Evolutionary conservation across 2,888 invertebrate genomes (phyloP), one percentile per base, ranked within the genome.

Genomic region (Xestia xanthographa): DNA sequence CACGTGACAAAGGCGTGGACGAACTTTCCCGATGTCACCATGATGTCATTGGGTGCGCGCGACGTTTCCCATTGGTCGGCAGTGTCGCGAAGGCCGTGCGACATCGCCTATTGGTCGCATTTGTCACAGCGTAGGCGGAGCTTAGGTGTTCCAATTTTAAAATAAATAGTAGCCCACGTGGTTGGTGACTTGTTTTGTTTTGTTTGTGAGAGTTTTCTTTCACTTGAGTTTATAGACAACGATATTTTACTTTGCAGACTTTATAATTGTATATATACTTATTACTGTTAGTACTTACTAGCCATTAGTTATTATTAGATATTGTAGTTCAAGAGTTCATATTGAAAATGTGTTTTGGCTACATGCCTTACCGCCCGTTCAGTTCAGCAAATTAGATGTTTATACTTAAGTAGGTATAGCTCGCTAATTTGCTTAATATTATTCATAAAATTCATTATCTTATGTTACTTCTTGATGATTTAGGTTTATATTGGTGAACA

Each of bases 41-140:
- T 91, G 89, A 92, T 95, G 96, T 96, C 96, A 95, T 95, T 96
- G 96, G 96, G 91, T 87, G 91, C 90, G 84, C 82, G 90, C 93
- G 93, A 93, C 94, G 92, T 87, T 72, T 88, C 84, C 89, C 76
- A 95, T 96, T 95, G 96, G 96, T 86, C 79, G 89, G 75, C 82
- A 86, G 69, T 96, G 96, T 96, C 96, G 94, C 96, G 93, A 85
- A 83, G 95, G 94, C 94, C 85, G 88, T 90, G 96, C 92, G 96
- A 96, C 96, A 96, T 94, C 89, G 88, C 89, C 88, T 86, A 95
- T 96, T 96, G 95, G 96, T 91, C 86, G 86, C 76, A 91, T 90
- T 90, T 96, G 96, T 96, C 96, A 95, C 94, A 90, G 83, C 58
- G 77, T 82, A 86, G 96, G 96, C 92, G 95, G 92, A 88, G 91